A percentile compares a stretch with the other conserved stretches of the same genome.
phyloP scores from a whole-genome alignment of 64 coral and sea anemone genomes.

The Actinia equina region DNA sequence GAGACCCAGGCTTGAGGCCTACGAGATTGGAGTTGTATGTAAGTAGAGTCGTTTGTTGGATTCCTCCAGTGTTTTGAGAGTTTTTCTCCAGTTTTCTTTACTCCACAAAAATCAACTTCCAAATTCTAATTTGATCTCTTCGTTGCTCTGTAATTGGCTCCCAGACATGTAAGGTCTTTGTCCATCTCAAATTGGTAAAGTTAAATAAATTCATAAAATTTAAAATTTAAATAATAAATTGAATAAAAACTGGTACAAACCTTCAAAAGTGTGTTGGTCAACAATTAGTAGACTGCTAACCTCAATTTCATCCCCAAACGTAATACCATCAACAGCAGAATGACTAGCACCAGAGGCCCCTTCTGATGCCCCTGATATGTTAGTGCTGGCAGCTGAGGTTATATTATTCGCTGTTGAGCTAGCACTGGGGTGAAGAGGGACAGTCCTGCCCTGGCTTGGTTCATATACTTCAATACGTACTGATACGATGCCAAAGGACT shows the following conservation, averaged over 20 bases:
- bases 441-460: slow-evolving; percentile 37
- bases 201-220: too few species aligned
- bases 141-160: too few species aligned
- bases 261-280: slow-evolving; percentile 98
- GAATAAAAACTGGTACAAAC: neutral
- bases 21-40: too few species aligned
- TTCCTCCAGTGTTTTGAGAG: too few species aligned
- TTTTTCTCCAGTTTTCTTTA: too few species aligned
- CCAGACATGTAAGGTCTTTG: too few species aligned
- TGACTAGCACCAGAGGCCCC: neutral
- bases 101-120: too few species aligned
- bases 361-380: slow-evolving; percentile 26
- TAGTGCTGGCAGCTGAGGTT: slow-evolving; percentile 34
- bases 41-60: too few species aligned
- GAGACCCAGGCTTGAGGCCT: too few species aligned
- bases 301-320: slow-evolving; percentile 96
- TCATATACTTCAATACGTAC: slow-evolving; percentile 79
- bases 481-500: slow-evolving; percentile 91
- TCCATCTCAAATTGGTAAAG: too few species aligned
- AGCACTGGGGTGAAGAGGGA: slow-evolving; percentile 79
- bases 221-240: too few species aligned
- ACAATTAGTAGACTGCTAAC: slow-evolving; percentile 77
- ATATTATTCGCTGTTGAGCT: slow-evolving; percentile 88
- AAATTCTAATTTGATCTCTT: too few species aligned
- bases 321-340: slow-evolving; percentile 81